Conservation (phyloP, 2,888 invertebrate genomes). For the Chelonus formosanus region DNA sequence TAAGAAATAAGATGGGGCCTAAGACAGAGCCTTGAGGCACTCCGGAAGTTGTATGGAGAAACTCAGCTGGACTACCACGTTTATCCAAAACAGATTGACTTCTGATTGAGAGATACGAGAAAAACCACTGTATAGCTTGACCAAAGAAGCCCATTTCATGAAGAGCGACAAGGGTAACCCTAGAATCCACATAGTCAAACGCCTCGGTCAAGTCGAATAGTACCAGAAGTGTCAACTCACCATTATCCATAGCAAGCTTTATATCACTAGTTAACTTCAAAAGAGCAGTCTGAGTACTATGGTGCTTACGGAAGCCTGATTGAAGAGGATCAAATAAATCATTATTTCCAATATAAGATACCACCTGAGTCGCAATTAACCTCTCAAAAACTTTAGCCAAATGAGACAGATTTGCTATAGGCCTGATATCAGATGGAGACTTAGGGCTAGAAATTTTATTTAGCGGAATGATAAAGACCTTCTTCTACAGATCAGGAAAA, state of each 20-base stretch:
- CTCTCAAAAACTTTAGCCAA: not conserved
- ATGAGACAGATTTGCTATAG: constrained; percentile 22
- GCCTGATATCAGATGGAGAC: constrained; percentile 35
- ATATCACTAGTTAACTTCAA: not conserved
- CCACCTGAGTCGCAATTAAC: not conserved
- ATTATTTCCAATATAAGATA: not conserved
- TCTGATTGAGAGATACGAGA: too few species aligned
- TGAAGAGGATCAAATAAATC: not conserved
- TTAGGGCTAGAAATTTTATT: not conserved
- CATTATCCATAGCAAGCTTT: not conserved
- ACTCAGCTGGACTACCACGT: too few species aligned
- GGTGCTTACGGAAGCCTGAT: constrained; percentile 1
- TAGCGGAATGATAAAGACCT: not conserved
- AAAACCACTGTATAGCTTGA: too few species aligned
- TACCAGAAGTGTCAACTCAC: not conserved
- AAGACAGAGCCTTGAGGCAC: too few species aligned
- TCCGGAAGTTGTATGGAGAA: too few species aligned
- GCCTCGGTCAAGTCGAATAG: not conserved
- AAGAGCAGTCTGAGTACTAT: constrained; percentile 2
- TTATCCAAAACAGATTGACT: too few species aligned
- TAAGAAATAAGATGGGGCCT: constrained; percentile 2
- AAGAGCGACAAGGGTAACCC: too few species aligned
- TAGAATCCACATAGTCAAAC: too few species aligned
- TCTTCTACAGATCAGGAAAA: constrained; percentile 1
- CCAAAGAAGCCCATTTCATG: too few species aligned